Evolutionary conservation across 1,140 invertebrate species (phyloP).

Genomic region (Drepana arcuata): DNA sequence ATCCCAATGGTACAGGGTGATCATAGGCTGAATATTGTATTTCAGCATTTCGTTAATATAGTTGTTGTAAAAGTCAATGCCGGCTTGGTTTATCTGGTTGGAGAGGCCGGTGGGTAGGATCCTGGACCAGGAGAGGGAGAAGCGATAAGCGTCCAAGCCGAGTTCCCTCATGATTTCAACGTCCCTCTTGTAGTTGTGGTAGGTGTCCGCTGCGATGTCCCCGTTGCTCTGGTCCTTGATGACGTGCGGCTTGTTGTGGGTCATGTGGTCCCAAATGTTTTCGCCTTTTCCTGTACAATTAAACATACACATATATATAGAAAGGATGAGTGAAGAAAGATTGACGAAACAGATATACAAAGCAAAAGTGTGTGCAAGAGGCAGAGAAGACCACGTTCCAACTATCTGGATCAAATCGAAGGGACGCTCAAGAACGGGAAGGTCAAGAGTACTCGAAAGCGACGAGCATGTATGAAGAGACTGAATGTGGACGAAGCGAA

Average conservation of each 20-base stretch:
- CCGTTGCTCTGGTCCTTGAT: slow-evolving; percentile 22
- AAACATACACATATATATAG: too few species aligned
- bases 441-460: too few species aligned
- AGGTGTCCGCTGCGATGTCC: slow-evolving; percentile 34
- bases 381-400: too few species aligned
- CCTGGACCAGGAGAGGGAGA: slow-evolving; percentile 45
- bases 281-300: slow-evolving; percentile 61
- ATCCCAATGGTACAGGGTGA: slow-evolving; percentile 54
- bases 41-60: slow-evolving; percentile 68
- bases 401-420: too few species aligned
- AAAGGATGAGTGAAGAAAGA: too few species aligned
- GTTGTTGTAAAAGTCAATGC: slow-evolving; percentile 73
- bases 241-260: slow-evolving; percentile 32
- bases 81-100: slow-evolving; percentile 65
- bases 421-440: too few species aligned
- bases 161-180: slow-evolving; percentile 46
- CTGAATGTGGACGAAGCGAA: too few species aligned
- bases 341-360: too few species aligned
- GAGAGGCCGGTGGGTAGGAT: slow-evolving; percentile 71
- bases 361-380: too few species aligned
- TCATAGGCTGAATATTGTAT: slow-evolving; percentile 50
- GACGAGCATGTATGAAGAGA: too few species aligned
- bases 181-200: slow-evolving; percentile 40
- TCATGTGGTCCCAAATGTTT: slow-evolving; percentile 53
- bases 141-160: slow-evolving; percentile 38